A percentile compares a stretch with the other conserved stretches of the same genome.
phyloP scores from a whole-genome alignment of 2,797 vertebrate species.

The Spondyliosoma cantharus region DNA sequence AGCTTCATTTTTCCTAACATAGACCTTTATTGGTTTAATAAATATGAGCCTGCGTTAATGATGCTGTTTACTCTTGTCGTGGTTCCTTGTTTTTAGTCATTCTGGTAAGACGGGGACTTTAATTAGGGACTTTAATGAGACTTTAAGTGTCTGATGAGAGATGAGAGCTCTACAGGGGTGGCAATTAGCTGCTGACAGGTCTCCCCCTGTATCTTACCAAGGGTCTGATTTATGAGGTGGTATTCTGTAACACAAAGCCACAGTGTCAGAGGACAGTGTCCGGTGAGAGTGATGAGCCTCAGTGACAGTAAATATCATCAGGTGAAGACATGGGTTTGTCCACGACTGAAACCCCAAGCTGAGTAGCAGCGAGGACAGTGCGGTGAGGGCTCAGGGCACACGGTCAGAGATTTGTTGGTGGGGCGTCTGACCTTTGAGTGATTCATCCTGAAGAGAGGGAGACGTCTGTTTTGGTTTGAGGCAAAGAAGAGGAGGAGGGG shows the following conservation, averaged over 20 bases:
- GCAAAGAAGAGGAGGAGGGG: constrained; percentile 21
- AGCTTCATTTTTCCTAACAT: constrained; percentile 73
- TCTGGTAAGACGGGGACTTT: neutral
- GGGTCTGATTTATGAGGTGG: constrained; percentile 70
- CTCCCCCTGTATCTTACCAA: constrained; percentile 35
- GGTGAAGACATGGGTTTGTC: constrained; percentile 64
- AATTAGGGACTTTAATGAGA: constrained; percentile 11
- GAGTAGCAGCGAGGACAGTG: constrained; percentile 23
- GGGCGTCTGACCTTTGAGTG: constrained; percentile 51
- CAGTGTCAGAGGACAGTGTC: constrained; percentile 30
- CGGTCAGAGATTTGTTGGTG: constrained; percentile 50
- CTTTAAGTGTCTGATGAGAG: constrained; percentile 6
- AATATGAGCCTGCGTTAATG: constrained; percentile 26
- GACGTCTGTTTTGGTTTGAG: constrained; percentile 58
- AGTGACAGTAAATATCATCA: constrained; percentile 58
- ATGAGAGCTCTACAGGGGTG: constrained; percentile 29
- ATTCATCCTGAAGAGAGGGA: constrained; percentile 46
- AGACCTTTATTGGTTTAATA: constrained; percentile 61
- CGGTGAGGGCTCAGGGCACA: constrained; percentile 17
- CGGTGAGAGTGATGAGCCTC: constrained; percentile 52
- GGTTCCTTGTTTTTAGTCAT: neutral
- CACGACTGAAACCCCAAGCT: constrained; percentile 52
- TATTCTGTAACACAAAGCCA: constrained; percentile 56
- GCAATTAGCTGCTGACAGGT: constrained; percentile 68
- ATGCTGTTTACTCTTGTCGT: neutral